These are phyloP conservation scores for Denticeps clupeoides DNA, from an alignment of 2,797 vertebrate genomes.

Conservation along the genomic window DNA sequence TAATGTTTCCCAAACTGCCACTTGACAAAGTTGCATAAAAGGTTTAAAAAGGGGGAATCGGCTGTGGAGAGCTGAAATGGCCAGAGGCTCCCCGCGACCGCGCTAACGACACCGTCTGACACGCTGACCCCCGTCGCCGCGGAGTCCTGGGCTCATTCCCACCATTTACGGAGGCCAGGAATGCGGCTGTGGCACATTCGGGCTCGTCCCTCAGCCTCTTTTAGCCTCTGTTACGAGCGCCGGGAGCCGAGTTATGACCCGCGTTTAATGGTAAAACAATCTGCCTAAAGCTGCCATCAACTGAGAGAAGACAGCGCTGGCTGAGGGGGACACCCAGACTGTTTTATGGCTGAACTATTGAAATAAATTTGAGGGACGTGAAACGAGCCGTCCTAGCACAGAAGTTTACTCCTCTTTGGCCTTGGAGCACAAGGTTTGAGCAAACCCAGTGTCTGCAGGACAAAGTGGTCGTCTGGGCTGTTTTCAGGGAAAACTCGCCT, in stretches of 20 bases:
- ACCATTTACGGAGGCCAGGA: slow-evolving; percentile 12
- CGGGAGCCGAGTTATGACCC: slow-evolving; percentile 18
- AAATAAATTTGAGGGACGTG: no score
- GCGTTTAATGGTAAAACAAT: slow-evolving; percentile 26
- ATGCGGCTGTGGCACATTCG: background rate
- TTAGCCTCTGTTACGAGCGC: slow-evolving; percentile 28
- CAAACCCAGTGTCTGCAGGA: no score
- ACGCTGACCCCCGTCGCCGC: slow-evolving; percentile 3
- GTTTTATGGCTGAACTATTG: no score
- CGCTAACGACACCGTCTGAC: slow-evolving; percentile 25
- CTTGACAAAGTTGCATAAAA: slow-evolving; percentile 33
- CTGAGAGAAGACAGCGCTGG: slow-evolving; percentile 15
- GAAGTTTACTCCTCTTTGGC: no score
- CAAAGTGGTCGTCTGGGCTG: no score
- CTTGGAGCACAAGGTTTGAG: no score
- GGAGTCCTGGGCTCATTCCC: background rate
- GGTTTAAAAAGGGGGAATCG: slow-evolving; percentile 27
- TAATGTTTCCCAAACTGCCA: slow-evolving; percentile 39
- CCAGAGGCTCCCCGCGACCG: slow-evolving; percentile 22
- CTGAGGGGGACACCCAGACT: no score
- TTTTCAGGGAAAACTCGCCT: no score
- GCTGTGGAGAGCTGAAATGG: background rate
- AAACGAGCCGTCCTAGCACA: no score
- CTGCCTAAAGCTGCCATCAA: slow-evolving; percentile 16
- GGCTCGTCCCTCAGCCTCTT: slow-evolving; percentile 12